phyloP scores from a whole-genome alignment of 1,140 invertebrate genomes.

The Brachionus angularis region DNA sequence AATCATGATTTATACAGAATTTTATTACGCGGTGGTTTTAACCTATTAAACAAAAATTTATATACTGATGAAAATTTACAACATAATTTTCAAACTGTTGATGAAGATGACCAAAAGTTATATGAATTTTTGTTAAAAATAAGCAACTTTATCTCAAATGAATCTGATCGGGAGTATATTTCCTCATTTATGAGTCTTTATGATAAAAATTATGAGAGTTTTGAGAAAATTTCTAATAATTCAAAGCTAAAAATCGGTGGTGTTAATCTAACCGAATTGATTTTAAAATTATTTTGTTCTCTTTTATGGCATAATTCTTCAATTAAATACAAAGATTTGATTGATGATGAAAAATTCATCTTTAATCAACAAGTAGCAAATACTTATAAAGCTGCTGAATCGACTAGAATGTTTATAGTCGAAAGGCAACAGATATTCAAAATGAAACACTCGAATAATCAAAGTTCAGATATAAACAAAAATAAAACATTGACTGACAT shows the following conservation, averaged over 20 bases:
- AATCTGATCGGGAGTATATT: not conserved
- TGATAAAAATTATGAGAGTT: not conserved
- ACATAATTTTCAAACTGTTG: too few relatives aligned
- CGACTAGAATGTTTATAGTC: constrained; percentile 11
- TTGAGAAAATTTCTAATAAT: not conserved
- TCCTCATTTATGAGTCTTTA: not conserved
- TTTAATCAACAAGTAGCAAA: not conserved
- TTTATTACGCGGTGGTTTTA: constrained; percentile 1
- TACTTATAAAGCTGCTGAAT: not conserved
- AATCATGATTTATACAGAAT: constrained; percentile 21
- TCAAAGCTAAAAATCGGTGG: constrained; percentile 9
- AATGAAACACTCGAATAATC: not conserved
- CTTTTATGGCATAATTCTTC: constrained; percentile 14
- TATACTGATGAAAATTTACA: too few relatives aligned
- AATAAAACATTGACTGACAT: not conserved
- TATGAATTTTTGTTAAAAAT: not conserved
- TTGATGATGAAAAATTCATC: not conserved
- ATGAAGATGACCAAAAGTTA: not conserved
- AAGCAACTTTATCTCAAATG: not conserved
- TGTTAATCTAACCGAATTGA: not conserved
- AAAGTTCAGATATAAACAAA: too few relatives aligned
- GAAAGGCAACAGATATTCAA: constrained; percentile 5
- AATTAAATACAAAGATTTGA: constrained; percentile 2
- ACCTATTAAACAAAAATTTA: too few relatives aligned
- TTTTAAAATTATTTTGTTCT: constrained; percentile 24